Evolutionary conservation across 2,113 vertebrate genomes (phyloP), one percentile per base, ranked within the genome.

Genomic region (Caretta caretta): DNA sequence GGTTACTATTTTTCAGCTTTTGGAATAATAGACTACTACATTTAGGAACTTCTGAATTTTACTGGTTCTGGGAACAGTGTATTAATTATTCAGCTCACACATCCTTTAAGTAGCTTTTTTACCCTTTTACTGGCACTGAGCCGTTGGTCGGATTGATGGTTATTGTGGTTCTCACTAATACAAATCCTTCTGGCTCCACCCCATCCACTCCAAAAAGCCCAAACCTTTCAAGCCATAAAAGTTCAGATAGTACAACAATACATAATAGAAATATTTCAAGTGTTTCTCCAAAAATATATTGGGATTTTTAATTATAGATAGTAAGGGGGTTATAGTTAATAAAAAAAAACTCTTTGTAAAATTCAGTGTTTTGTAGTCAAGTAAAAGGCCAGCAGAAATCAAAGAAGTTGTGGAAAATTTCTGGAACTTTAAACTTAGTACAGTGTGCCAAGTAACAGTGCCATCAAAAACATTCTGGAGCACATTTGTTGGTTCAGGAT

Each of bases 381-480:
- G 80, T 86, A 97, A 96, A 94, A 87, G 90, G 56, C 83, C 57
- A 78, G 27, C 86, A 56, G 69, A 93, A 97, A 94, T 84, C 3
- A 93, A 75, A 97, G 75, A 80, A 96, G 75, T 96, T 90, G 50
- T 24, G 90, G 89, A 96, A 97, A 95, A 91, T 51, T 96, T 96
- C n/a, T 80, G 46, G 51, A 87, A 81, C 84, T 97, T 96, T 85
- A 88, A 76, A 27, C 69, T 92, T 86, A 80, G 48, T 69, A 76
- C 25, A 76, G 84, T 95, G 62, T 31, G 89, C 65, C 69, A 89
- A 92, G 65, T 56, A 48, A 80, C n/a, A 80, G 48, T 83, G 84
- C 96, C 86, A 98, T 96, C 72, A 97, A 97, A 98, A 97, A 83
- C 92, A 97, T 95, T 96, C 91, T 95, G 65, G 96, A 97, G 56